Percentiles rank a stretch among this genome's conserved stretches.
These are phyloP conservation scores for Platycheirus albimanus DNA, from an alignment of 2,888 invertebrate genomes.

Conservation along the genomic window DNA sequence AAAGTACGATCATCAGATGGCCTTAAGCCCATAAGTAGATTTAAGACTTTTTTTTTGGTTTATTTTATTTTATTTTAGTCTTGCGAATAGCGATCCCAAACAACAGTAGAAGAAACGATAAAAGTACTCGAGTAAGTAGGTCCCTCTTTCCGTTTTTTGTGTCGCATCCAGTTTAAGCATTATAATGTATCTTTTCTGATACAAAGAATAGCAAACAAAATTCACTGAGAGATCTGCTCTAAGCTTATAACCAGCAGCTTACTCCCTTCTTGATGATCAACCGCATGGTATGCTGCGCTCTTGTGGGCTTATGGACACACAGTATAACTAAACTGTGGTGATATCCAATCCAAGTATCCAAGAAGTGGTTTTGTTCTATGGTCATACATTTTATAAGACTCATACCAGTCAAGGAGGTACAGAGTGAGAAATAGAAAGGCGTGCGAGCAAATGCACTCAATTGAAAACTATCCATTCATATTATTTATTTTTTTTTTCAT, in stretches of 20 bases:
- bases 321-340: conserved; percentile 37
- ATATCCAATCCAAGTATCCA: conserved; percentile 2
- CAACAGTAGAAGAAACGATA: conserved; percentile 24
- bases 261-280: conserved; percentile 51
- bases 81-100: neutral
- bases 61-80: no score
- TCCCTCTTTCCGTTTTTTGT: conserved; percentile 40
- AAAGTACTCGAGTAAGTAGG: conserved; percentile 54
- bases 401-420: conserved; percentile 6
- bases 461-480: conserved; percentile 64
- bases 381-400: conserved; percentile 26
- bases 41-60: conserved; percentile 26
- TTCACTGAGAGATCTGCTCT: conserved; percentile 25
- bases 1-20: conserved; percentile 51
- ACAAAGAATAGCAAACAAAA: conserved; percentile 32
- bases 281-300: conserved; percentile 21
- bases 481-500: conserved; percentile 35
- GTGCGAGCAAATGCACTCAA: conserved; percentile 58
- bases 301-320: conserved; percentile 22
- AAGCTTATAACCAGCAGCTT: neutral
- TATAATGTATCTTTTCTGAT: conserved; percentile 41
- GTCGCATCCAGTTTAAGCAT: conserved; percentile 61
- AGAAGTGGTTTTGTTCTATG: conserved; percentile 55
- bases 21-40: conserved; percentile 42
- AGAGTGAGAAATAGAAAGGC: conserved; percentile 70